Evolutionary conservation across 2,113 vertebrate species (phyloP).

Genomic region (Caranx ignobilis): DNA sequence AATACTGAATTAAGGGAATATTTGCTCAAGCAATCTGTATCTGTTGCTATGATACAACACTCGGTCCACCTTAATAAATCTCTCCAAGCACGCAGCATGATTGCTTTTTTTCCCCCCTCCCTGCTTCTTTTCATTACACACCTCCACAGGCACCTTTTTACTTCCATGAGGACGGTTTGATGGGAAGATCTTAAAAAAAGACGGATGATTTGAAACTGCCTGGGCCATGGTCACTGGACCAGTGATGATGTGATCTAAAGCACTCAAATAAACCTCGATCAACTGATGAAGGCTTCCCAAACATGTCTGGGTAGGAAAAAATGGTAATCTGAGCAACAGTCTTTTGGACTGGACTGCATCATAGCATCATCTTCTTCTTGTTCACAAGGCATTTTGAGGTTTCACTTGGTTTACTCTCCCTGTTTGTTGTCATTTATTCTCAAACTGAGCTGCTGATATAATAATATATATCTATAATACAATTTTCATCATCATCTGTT

Average conservation of each 20-base stretch:
- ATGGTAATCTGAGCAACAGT: neutral
- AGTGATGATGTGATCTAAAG: slow-evolving; percentile 5
- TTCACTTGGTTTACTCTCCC: too few species aligned
- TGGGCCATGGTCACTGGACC: slow-evolving; percentile 4
- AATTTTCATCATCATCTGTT: too few species aligned
- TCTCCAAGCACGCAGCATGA: slow-evolving; percentile 46
- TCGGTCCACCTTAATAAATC: slow-evolving; percentile 62
- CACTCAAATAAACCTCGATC: slow-evolving; percentile 9
- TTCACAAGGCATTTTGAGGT: too few species aligned
- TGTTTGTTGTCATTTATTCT: too few species aligned
- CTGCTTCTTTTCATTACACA: slow-evolving; percentile 39
- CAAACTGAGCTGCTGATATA: too few species aligned
- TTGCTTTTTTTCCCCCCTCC: neutral
- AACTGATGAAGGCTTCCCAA: neutral
- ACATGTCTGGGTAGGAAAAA: neutral
- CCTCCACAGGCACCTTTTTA: slow-evolving; percentile 20
- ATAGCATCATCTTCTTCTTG: neutral
- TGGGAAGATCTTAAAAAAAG: slow-evolving; percentile 15
- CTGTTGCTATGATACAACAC: slow-evolving; percentile 77
- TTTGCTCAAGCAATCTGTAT: slow-evolving; percentile 73
- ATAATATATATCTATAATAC: too few species aligned
- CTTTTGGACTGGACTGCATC: too few species aligned
- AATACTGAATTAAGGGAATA: slow-evolving; percentile 74
- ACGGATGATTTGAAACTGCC: slow-evolving; percentile 5
- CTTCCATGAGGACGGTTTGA: slow-evolving; percentile 1